Evolutionary conservation across 2,797 vertebrate species (phyloP).

Genomic region (Tokudaia muenninki): DNA sequence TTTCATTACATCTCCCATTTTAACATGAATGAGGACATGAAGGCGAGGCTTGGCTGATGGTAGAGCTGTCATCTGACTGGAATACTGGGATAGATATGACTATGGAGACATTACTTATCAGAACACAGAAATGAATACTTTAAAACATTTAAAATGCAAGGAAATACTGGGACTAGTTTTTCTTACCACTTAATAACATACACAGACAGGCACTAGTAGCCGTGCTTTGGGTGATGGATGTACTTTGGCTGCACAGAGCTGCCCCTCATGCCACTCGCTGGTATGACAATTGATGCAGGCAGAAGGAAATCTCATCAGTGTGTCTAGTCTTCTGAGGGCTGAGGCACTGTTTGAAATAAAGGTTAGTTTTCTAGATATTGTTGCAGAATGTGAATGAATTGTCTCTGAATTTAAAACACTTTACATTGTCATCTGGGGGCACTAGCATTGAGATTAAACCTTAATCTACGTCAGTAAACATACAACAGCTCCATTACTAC

Average conservation of each 20-base stretch:
- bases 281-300: not conserved
- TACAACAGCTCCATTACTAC: not conserved
- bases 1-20: not conserved
- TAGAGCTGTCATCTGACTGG: not conserved
- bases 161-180: constrained; percentile 1
- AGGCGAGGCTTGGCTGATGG: not conserved
- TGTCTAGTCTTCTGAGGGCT: constrained; percentile 4
- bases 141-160: not conserved
- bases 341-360: constrained; percentile 23
- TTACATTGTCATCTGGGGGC: constrained; percentile 6
- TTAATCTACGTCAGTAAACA: not conserved
- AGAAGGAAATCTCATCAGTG: constrained; percentile 6
- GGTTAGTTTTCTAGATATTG: not conserved
- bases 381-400: constrained; percentile 1
- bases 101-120: not conserved
- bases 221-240: not conserved
- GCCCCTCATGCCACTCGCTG: not conserved
- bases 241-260: constrained; percentile 12
- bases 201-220: not conserved
- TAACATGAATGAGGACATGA: not conserved
- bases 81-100: not conserved
- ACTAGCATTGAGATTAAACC: not conserved
- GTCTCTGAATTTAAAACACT: constrained; percentile 44
- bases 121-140: not conserved
- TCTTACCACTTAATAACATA: not conserved